These are phyloP conservation scores for Drosophila navojoa DNA, from an alignment of 1,140 invertebrate species.

Conservation along the genomic window DNA sequence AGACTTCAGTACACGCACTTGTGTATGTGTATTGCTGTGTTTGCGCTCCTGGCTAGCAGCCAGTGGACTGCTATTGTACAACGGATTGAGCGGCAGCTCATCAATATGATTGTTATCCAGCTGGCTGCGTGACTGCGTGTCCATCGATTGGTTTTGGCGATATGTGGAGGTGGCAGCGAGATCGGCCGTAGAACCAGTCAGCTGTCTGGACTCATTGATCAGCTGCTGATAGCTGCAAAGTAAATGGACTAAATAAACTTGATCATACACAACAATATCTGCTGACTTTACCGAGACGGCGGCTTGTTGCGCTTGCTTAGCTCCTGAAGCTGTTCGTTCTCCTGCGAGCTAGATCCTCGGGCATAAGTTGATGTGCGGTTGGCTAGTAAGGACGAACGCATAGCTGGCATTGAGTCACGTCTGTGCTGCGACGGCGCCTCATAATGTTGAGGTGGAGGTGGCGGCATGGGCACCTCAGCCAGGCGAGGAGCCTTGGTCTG, in stretches of 20 bases:
- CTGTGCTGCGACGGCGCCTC: slow-evolving; percentile 14
- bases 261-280: neutral
- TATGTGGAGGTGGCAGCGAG: neutral
- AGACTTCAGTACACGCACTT: slow-evolving; percentile 2
- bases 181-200: slow-evolving; percentile 39
- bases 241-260: neutral
- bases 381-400: slow-evolving; percentile 14
- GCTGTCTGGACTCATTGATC: slow-evolving; percentile 15
- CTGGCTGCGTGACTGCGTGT: slow-evolving; percentile 10
- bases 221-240: slow-evolving; percentile 39
- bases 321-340: slow-evolving; percentile 25
- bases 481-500: neutral
- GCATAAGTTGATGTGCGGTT: slow-evolving; percentile 11
- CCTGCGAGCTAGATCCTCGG: neutral
- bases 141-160: neutral
- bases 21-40: slow-evolving; percentile 7
- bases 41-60: slow-evolving; percentile 9
- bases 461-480: neutral
- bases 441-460: slow-evolving; percentile 9
- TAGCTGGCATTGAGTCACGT: slow-evolving; percentile 29
- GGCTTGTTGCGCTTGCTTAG: slow-evolving; percentile 35
- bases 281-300: slow-evolving; percentile 30
- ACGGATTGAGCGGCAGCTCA: slow-evolving; percentile 36
- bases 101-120: slow-evolving; percentile 52
- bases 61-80: slow-evolving; percentile 66